phyloP scores from a whole-genome alignment of 1,140 invertebrate genomes.

The Conus betulinus region DNA sequence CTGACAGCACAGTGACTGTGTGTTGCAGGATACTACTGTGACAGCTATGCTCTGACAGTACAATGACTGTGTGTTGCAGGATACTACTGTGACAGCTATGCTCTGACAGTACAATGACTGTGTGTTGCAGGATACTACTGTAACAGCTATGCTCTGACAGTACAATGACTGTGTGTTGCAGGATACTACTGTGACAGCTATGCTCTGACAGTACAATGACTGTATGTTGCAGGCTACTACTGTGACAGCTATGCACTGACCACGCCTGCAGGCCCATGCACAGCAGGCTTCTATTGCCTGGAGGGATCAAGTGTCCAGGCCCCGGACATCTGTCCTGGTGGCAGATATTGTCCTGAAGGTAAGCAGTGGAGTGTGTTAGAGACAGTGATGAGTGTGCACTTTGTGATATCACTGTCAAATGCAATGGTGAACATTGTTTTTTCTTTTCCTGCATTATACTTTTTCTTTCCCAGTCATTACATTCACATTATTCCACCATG shows the following conservation, averaged over 20 bases:
- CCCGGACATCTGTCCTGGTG: conserved; percentile 65
- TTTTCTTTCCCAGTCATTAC: too few species aligned
- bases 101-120: conserved; percentile 43
- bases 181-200: conserved; percentile 68
- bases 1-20: conserved; percentile 37
- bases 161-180: conserved; percentile 35
- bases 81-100: conserved; percentile 66
- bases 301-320: conserved; percentile 60
- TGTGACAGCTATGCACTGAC: conserved; percentile 63
- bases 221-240: conserved; percentile 61
- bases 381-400: too few species aligned
- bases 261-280: conserved; percentile 62
- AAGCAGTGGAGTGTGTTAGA: background rate
- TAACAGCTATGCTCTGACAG: conserved; percentile 58
- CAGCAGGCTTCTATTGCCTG: conserved; percentile 68
- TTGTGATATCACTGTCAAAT: too few species aligned
- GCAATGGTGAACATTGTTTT: too few species aligned
- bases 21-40: conserved; percentile 68
- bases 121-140: conserved; percentile 66
- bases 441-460: too few species aligned
- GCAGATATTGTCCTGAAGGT: conserved; percentile 69
- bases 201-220: conserved; percentile 46
- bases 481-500: too few species aligned
- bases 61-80: conserved; percentile 50
- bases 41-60: conserved; percentile 53